Conservation (phyloP, 2,888 invertebrate genomes). For the Brachypterus glaber region DNA sequence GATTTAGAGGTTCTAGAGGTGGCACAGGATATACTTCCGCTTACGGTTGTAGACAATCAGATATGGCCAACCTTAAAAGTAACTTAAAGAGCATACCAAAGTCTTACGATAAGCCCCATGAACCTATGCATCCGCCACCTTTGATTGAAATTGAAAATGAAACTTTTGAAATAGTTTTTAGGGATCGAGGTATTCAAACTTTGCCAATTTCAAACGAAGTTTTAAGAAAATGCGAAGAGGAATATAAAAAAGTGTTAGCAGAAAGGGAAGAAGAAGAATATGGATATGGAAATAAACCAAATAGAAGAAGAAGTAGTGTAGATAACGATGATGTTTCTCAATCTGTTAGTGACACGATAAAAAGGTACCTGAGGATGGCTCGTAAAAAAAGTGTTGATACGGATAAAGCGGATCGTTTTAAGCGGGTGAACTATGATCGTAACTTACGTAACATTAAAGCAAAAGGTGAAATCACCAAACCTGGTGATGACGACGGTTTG, state of each 20-base stretch:
- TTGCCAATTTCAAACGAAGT: constrained; percentile 49
- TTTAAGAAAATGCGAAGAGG: constrained; percentile 42
- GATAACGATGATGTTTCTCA: constrained; percentile 80
- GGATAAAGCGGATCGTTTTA: constrained; percentile 72
- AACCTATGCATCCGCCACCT: constrained; percentile 46
- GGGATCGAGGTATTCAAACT: constrained; percentile 50
- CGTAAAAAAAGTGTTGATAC: constrained; percentile 77
- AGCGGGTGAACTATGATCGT: constrained; percentile 79
- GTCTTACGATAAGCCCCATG: constrained; percentile 13
- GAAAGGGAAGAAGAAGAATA: constrained; percentile 41
- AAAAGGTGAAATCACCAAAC: constrained; percentile 62
- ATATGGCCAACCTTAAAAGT: constrained; percentile 5
- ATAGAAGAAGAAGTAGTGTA: constrained; percentile 62
- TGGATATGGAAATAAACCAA: constrained; percentile 35
- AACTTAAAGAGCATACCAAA: no score
- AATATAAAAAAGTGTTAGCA: constrained; percentile 38
- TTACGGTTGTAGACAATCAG: neutral
- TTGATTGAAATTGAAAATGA: constrained; percentile 58
- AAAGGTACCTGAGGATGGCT: constrained; percentile 77
- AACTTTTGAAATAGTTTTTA: constrained; percentile 43
- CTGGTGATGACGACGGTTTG: constrained; percentile 68
- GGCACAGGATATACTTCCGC: constrained; percentile 26
- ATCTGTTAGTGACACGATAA: constrained; percentile 79
- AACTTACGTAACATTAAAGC: constrained; percentile 76
- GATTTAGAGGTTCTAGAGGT: constrained; percentile 41